Evolutionary conservation across 2,113 vertebrate species (phyloP), one percentile per base, ranked within the genome.

Genomic region (Phaethornis superciliosus): DNA sequence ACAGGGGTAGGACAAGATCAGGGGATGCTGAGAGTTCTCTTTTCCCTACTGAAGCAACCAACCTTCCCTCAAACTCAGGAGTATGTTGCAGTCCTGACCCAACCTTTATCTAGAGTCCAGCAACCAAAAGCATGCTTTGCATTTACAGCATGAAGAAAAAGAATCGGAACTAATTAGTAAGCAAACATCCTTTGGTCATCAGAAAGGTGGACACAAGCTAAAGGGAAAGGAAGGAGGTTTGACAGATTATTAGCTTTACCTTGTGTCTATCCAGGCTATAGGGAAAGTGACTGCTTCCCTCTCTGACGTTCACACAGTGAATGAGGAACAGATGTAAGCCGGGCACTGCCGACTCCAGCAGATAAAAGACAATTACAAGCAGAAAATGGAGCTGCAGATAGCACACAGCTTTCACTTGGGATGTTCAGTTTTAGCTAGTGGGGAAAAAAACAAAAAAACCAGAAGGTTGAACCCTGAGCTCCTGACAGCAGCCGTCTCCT

Each of bases 341-440:
- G 90, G 95, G 94, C 87, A 74, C 49, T 54, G 91, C 81, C 42
- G 23, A 33, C 88, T 78, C 72, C 94, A 93, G 82, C 90, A 94
- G 67, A 89, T 56, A 90, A 94, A 96, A 89, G 70, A 89, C 80
- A 92, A 94, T 93, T 85, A 70, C 49, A 52, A 24, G 92, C 80
- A 85, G 84, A 79, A 91, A 89, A 95, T 18, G 77, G 83, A 96
- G 93, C 90, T 83, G 88, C 92, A 85, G 90, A 62, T 35, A 42
- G 9, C 68, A 40, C 1, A 15, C 69, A 75, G 93, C 85, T 76
- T 70, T 85, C 77, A 37, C 74, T 87, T 3, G 63, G 85, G 89
- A 47, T 70, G 58, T 21, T 96, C 67, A 49, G 58, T 7, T 7
- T 80, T 44, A 74, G 85, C 79, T 68, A 6, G 49, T 52, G 76